Percentiles rank a stretch among this genome's conserved stretches.
Evolutionary conservation across 35 echinoderm and acorn worm species (phyloP).

Genomic region (Chiridota heheva): DNA sequence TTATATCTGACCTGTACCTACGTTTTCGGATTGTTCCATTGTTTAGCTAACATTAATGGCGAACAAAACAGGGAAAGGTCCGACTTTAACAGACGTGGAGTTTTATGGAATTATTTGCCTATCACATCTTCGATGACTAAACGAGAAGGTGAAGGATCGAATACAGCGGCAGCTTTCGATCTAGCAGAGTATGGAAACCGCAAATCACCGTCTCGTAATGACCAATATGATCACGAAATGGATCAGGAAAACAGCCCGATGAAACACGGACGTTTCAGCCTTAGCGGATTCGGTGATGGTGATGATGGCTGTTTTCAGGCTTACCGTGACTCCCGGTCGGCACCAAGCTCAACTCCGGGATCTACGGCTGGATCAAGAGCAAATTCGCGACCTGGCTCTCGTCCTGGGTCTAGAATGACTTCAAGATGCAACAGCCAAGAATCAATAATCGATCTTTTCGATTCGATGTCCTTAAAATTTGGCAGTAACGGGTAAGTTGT

Average conservation of each 20-base stretch:
- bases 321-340: slow-evolving; percentile 45
- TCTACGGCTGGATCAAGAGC: slow-evolving; percentile 69
- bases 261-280: background rate
- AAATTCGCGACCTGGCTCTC: slow-evolving; percentile 47
- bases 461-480: slow-evolving; percentile 74
- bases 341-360: slow-evolving; percentile 69
- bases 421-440: slow-evolving; percentile 93
- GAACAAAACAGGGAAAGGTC: too few relatives aligned
- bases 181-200: slow-evolving; percentile 11
- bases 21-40: too few relatives aligned
- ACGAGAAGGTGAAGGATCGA: slow-evolving; percentile 54
- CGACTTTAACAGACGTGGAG: too few relatives aligned
- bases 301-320: slow-evolving; percentile 12
- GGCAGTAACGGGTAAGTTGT: slow-evolving; percentile 63
- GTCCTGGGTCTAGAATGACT: slow-evolving; percentile 59
- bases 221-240: slow-evolving; percentile 15
- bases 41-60: too few relatives aligned
- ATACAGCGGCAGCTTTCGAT: slow-evolving; percentile 64
- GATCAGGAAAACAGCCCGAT: slow-evolving; percentile 32
- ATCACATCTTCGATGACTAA: slow-evolving; percentile 80
- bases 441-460: slow-evolving; percentile 94
- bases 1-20: too few relatives aligned
- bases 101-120: too few relatives aligned
- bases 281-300: background rate
- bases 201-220: slow-evolving; percentile 40